A percentile compares a stretch with the other conserved stretches of the same genome.
These are phyloP conservation scores for Pedetes capensis DNA, from an alignment of 2,113 vertebrate species.

Conservation along the genomic window DNA sequence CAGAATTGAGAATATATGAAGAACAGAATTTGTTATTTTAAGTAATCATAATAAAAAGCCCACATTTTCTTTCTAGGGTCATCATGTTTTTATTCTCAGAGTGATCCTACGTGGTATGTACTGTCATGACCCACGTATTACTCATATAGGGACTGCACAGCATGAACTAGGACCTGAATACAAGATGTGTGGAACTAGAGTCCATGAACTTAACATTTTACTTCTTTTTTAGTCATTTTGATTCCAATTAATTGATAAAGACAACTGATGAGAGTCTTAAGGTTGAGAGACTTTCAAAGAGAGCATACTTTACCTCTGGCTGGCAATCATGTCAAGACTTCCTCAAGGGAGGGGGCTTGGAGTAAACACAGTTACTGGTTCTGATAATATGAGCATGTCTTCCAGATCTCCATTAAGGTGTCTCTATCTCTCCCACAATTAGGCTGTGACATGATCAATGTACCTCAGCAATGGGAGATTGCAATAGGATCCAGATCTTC, in stretches of 20 bases:
- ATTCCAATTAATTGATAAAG: background rate
- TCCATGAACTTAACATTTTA: background rate
- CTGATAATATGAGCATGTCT: background rate
- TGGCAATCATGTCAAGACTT: background rate
- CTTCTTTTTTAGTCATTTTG: background rate
- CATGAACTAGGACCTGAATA: background rate
- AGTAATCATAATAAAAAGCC: background rate
- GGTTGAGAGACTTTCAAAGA: background rate
- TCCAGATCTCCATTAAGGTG: background rate
- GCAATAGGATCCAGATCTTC: background rate
- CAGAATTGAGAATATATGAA: background rate
- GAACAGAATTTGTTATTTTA: background rate
- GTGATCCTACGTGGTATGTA: background rate
- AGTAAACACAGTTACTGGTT: background rate
- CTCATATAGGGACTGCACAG: background rate
- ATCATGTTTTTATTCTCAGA: background rate
- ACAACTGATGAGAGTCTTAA: background rate
- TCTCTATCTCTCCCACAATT: background rate
- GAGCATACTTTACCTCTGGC: background rate
- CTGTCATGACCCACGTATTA: background rate
- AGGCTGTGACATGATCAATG: background rate
- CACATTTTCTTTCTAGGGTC: background rate
- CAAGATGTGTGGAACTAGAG: background rate
- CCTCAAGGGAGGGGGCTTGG: background rate
- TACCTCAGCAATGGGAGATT: background rate